Conservation (phyloP, 1,140 invertebrate species). For the Euura lappo region DNA sequence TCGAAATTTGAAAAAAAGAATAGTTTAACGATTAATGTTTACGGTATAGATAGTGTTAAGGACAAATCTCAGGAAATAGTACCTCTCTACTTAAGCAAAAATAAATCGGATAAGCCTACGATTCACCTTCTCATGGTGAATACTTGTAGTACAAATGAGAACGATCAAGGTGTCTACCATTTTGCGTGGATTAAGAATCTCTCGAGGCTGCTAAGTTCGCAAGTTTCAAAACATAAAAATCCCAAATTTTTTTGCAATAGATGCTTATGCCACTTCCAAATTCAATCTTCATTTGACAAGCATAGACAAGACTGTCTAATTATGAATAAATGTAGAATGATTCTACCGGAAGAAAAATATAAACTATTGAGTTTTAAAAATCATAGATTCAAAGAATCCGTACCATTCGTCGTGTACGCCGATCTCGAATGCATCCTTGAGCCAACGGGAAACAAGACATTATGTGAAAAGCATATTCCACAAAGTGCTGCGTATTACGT, state of each 20-base stretch:
- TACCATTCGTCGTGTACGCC: slow-evolving; percentile 30
- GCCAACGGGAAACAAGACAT: not conserved
- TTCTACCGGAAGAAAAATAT: slow-evolving; percentile 13
- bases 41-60: too few relatives aligned
- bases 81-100: too few relatives aligned
- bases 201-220: slow-evolving; percentile 21
- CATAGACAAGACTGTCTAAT: slow-evolving; percentile 19
- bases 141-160: too few relatives aligned
- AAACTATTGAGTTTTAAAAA: slow-evolving; percentile 27
- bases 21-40: too few relatives aligned
- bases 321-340: slow-evolving; percentile 18
- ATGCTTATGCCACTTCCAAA: slow-evolving; percentile 23
- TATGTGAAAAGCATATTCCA: slow-evolving; percentile 20
- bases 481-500: slow-evolving; percentile 23
- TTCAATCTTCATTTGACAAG: slow-evolving; percentile 8
- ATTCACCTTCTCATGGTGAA: too few relatives aligned
- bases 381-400: slow-evolving; percentile 21
- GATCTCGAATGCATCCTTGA: slow-evolving; percentile 25
- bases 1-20: too few relatives aligned
- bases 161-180: slow-evolving; percentile 12
- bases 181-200: slow-evolving; percentile 24
- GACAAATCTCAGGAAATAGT: too few relatives aligned
- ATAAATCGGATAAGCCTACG: too few relatives aligned
- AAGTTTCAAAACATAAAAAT: slow-evolving; percentile 19
- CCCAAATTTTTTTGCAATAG: slow-evolving; percentile 19